Conservation (phyloP, 2,888 invertebrate species). For the Harmothoe impar region DNA sequence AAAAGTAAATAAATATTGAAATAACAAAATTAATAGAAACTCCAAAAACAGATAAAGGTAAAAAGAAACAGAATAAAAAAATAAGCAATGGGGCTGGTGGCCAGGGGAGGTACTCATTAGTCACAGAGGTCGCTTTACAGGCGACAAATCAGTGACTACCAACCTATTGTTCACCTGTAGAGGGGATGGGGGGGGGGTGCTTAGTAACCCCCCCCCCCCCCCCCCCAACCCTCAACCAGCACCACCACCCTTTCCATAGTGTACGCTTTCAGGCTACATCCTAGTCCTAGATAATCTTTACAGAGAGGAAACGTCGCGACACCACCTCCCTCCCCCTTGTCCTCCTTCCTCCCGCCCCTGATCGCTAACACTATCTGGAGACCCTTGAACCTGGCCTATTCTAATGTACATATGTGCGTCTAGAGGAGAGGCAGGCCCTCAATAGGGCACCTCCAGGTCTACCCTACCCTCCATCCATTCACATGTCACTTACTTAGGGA, state of each 20-base stretch:
- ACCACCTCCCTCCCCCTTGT: not conserved
- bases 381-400: not conserved
- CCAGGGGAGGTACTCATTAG: slow-evolving; percentile 37
- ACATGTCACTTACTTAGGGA: slow-evolving; percentile 8
- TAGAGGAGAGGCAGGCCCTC: not conserved
- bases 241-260: not conserved
- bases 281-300: not conserved
- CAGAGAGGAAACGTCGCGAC: slow-evolving; percentile 14
- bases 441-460: not conserved
- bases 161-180: not conserved
- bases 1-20: no score
- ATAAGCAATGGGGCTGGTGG: not conserved
- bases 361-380: slow-evolving; percentile 9
- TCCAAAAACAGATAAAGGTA: not conserved
- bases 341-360: slow-evolving; percentile 14
- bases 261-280: not conserved
- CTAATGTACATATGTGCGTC: slow-evolving; percentile 22
- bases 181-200: not conserved
- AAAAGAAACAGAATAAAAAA: not conserved
- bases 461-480: not conserved
- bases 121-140: slow-evolving; percentile 18
- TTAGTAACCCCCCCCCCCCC: not conserved
- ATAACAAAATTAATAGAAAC: no score
- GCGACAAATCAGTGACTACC: slow-evolving; percentile 42
- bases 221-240: not conserved